Evolutionary conservation across 2,113 vertebrate species (phyloP), one percentile per base, ranked within the genome.

Genomic region (Leuciscus idus): DNA sequence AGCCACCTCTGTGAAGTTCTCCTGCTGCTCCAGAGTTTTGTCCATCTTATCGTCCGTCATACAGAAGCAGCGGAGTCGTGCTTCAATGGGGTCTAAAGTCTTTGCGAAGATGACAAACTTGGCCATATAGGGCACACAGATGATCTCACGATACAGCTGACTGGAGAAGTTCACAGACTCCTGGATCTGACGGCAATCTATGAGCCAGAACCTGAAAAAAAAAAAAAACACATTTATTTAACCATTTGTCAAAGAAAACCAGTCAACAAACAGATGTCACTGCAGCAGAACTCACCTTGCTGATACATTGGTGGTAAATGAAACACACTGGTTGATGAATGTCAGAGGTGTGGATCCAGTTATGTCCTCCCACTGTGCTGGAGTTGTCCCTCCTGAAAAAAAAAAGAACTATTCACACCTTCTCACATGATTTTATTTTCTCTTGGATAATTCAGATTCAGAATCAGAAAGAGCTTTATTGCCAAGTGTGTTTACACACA

Each of bases 41-140:
- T 99, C 98, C 94, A 99, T 98, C 90, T 98, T 99, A 92, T 99
- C 98, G 11, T 99, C 98, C 0, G 98, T 99, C 98, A 99, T 99
- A 93, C 98, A 99, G 91, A 99, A 99, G 87, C 98, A 99, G 50
- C 98, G 94, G 64, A 99, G 91, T 9, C 98, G 95, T 21, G 98
- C 98, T 93, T 99, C 98, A 30, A 99, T 97, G 78, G 97, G 97
- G 90, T 99, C 98, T 1, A 99, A 95, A 0, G 98, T 98, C 90
- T 99, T 99, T 91, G 98, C 98, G 92, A 99, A 99, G 72, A 99
- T 97, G 86, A 99, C 98, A 91, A 99, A 99, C 93, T 99, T 99
- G 93, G 98, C 98, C 98, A 99, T 99, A 88, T 99, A 99, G 4
- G 98, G 98, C 13, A 99, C 98, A 86, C 98, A 99, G 85, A 99